phyloP scores from a whole-genome alignment of 2,113 vertebrate species.

The Hippopotamus amphibius region DNA sequence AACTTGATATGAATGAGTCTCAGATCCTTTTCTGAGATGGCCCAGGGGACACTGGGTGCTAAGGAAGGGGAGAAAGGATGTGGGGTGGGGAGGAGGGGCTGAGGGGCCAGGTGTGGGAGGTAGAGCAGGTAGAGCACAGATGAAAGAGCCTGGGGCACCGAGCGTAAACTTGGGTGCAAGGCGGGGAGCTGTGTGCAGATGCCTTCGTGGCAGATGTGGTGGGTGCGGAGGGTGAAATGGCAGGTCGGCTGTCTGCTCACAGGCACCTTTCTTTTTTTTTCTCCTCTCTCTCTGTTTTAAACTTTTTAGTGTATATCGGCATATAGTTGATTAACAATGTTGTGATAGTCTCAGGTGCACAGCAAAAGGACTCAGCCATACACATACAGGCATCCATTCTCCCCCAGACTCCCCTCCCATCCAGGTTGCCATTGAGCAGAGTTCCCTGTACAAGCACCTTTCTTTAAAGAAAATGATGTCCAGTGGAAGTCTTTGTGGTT shows the following conservation, averaged over 20 bases:
- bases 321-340: too few relatives aligned
- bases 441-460: not conserved
- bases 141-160: not conserved
- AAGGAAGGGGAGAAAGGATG: not conserved
- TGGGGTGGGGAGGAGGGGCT: not conserved
- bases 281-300: too few relatives aligned
- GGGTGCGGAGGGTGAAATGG: too few relatives aligned
- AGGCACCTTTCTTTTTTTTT: too few relatives aligned
- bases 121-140: not conserved
- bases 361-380: too few relatives aligned
- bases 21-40: constrained; percentile 46
- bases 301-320: too few relatives aligned
- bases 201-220: not conserved
- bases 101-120: not conserved
- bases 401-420: too few relatives aligned
- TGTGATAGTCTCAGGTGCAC: too few relatives aligned
- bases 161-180: not conserved
- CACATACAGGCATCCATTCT: too few relatives aligned
- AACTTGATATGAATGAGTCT: not conserved
- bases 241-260: not conserved
- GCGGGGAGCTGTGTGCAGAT: not conserved
- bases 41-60: not conserved
- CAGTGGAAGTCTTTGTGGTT: not conserved
- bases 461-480: not conserved
- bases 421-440: too few relatives aligned